Base-by-base conservation (phyloP, 2,797 vertebrate species). In the Emys orbicularis region DNA sequence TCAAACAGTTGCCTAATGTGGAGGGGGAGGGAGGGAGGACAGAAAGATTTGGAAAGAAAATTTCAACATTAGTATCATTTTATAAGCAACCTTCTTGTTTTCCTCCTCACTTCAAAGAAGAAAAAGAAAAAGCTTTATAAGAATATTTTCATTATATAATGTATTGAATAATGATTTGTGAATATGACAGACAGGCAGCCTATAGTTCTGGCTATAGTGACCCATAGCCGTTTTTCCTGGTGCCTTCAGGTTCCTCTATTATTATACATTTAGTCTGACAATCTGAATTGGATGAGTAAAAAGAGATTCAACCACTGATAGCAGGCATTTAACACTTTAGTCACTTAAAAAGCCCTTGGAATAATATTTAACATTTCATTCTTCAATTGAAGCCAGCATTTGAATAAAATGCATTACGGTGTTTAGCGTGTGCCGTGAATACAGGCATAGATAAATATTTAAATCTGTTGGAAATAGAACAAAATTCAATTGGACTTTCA, bases 1-100 rank as follows among this genome's bases (percentile, higher is more conserved):
- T 98, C 94, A 95, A 97, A 97, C 97, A 94, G 98, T 97, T 98
- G 98, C 97, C 97, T 97, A 97, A 96, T 94, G 94, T 31, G 74
- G 93, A 93, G 53, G 52, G 81, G 89, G 72, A 2, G 2, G 37
- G 56, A 74, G 54, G 34, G 0, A 6, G 82, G 89, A 50, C 74
- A 84, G 65, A 90, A 59, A 90, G 91, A 95, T 96, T 95, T 92
- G 97, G 90, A 96, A 98, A 96, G 96, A 96, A 98, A 97, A 96
- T 6, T 91, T 95, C 97, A 96, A 97, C 96, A 97, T 97, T 92
- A 97, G 84, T 83, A 79, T 76, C 0, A 5, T 88, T 96, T 97
- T 96, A 97, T 97, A 95, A 90, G 79, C 1, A 0, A 96, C 93
- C 31, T 44, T 96, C 93, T 94, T 94, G 84, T 95, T 97, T 97